A percentile compares a stretch with the other conserved stretches of the same genome.
Conservation (phyloP, 37 sponge, comb jelly and placozoan genomes). For the Geodia barretti region DNA sequence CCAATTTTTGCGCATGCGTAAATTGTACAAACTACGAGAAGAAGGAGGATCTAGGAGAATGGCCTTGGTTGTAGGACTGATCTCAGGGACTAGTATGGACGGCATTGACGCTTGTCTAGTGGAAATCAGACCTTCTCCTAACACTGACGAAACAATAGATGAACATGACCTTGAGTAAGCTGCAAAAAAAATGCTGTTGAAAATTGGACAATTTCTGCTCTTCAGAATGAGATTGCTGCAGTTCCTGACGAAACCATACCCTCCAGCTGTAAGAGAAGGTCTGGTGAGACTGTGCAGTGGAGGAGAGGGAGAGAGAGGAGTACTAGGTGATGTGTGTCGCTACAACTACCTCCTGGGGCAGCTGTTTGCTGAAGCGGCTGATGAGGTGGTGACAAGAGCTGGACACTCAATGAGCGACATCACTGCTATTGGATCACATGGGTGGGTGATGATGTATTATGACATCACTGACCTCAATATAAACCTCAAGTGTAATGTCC, state of each 20-base stretch:
- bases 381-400: constrained; percentile 3
- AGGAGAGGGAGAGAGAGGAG: too few relatives aligned
- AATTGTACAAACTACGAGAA: too few relatives aligned
- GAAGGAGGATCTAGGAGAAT: too few relatives aligned
- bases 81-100: constrained; percentile 79
- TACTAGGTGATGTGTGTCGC: constrained; percentile 48
- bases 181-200: neutral
- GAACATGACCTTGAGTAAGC: neutral
- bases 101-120: constrained; percentile 71
- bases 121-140: too few relatives aligned
- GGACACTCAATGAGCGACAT: constrained; percentile 11
- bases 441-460: constrained; percentile 26
- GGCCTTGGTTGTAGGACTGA: constrained; percentile 58
- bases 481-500: neutral
- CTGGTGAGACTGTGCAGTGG: constrained; percentile 27
- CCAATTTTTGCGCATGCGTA: too few relatives aligned
- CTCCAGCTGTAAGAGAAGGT: constrained; percentile 51
- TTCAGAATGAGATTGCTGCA: constrained; percentile 11
- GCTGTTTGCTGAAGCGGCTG: constrained; percentile 69
- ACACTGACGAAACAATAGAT: constrained; percentile 2
- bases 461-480: neutral
- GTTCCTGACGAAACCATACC: constrained; percentile 52
- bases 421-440: constrained; percentile 68
- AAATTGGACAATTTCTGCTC: neutral
- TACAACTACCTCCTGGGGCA: constrained; percentile 62